phyloP scores from a whole-genome alignment of 2,113 vertebrate genomes.

The Python bivittatus region DNA sequence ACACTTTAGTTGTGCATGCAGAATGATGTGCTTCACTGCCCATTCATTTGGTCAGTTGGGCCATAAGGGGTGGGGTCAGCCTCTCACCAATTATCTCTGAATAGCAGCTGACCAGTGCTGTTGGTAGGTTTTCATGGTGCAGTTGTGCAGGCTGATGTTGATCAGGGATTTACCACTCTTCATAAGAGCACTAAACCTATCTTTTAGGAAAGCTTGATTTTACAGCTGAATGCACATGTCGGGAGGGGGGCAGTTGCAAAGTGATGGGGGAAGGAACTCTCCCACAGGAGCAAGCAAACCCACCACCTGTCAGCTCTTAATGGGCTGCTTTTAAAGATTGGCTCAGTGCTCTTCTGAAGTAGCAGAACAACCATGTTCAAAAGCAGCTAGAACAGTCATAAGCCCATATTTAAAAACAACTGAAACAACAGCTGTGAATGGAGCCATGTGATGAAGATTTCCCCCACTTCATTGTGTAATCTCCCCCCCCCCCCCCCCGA shows the following conservation, averaged over 20 bases:
- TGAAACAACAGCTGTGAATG: neutral
- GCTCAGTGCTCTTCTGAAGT: neutral
- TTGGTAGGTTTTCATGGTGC: neutral
- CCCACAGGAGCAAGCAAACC: neutral
- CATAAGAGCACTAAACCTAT: neutral
- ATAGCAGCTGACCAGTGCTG: neutral
- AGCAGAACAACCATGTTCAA: neutral
- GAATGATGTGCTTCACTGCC: neutral
- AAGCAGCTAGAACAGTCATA: neutral
- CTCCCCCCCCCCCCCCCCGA: neutral
- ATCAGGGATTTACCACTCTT: neutral
- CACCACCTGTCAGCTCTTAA: neutral
- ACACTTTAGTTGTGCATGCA: neutral
- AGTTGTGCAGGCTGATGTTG: neutral
- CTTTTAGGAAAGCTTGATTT: neutral
- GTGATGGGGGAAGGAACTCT: neutral
- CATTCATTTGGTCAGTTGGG: neutral
- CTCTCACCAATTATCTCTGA: neutral
- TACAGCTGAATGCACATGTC: neutral
- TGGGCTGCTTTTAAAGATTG: neutral
- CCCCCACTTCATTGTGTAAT: neutral
- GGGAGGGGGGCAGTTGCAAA: neutral
- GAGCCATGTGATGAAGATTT: neutral
- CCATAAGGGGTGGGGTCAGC: neutral
- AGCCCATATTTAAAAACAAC: neutral